Base-by-base conservation (phyloP, 2,888 invertebrate species). In the Eurois occulta region DNA sequence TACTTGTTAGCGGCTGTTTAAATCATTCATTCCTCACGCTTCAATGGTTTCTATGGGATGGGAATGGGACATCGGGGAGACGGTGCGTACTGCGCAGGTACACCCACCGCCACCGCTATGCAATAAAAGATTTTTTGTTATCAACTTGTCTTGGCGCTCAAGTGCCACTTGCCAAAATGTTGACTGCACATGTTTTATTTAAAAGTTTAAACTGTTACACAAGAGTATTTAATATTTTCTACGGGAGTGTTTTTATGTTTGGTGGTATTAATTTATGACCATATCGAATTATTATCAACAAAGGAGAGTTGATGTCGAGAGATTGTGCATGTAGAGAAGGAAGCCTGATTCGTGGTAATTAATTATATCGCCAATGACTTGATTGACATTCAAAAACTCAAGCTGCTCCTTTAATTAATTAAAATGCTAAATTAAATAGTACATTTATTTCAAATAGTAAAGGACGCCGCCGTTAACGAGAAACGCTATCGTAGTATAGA, bases 11-110 rank as follows among this genome's bases (percentile, higher is more conserved):
- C 81, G 91, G 88, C 90, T 93, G 92, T 93, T 94, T 91, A 90
- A 94, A 94, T 94, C 94, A 95, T 95, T 95, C 93, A 95, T 94
- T 95, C 92, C 86, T 91, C 90, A 93, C 92, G 93, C 91, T 93
- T 94, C 90, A 95, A 94, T 94, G 92, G 92, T 93, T 94, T 93
- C 90, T 92, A 91, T 91, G 89, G 90, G 90, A 88, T 88, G 90
- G 92, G 91, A 93, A 92, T 91, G 90, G 91, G 91, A 89, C 91
- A 92, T 92, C 80, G 79, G 93, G 92, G 92, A 93, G 93, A 92
- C 91, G 92, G 86, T 83, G 90, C 86, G 91, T 94, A 94, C 87
- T 85, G 90, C 88, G 93, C 95, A 95, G 95, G 95, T 95, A 95
- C 90, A 91, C 91, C 91, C 91, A 90, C 89, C 89, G 35, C 35